These are phyloP conservation scores for Cacoxenus indagator DNA, from an alignment of 2,888 invertebrate genomes.

Conservation along the genomic window DNA sequence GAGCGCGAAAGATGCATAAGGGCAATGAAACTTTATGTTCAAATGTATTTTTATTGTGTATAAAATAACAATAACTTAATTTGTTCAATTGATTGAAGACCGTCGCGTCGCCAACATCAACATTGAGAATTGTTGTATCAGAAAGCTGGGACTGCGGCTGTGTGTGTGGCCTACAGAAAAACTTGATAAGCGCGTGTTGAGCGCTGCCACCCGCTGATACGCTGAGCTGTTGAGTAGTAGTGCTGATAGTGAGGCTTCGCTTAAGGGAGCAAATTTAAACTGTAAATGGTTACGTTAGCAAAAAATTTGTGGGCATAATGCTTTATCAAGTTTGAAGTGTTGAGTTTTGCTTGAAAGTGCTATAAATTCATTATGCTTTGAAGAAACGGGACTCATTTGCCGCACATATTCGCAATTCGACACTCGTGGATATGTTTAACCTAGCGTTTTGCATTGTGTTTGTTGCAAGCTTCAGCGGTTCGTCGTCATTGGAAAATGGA, in stretches of 20 bases:
- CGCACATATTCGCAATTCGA: no score
- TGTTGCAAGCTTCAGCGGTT: background rate
- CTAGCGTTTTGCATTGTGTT: background rate
- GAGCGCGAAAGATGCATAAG: no score
- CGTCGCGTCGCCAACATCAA: no score
- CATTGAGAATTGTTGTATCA: background rate
- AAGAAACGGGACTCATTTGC: no score
- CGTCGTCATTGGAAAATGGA: conserved; percentile 73
- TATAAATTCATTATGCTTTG: no score
- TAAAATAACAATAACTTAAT: no score
- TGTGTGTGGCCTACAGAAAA: background rate
- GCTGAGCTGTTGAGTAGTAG: background rate
- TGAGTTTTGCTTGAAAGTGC: background rate
- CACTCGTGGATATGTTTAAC: no score
- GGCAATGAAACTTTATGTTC: no score
- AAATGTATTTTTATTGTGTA: no score
- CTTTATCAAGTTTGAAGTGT: background rate
- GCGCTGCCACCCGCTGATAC: background rate
- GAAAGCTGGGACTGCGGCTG: conserved; percentile 4
- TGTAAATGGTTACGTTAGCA: background rate
- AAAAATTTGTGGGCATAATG: background rate
- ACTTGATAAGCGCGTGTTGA: background rate
- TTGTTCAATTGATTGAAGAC: no score
- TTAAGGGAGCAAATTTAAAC: background rate
- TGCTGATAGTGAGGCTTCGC: background rate